Conservation (phyloP, 2,797 vertebrate species). For the Rousettus madagascariensis region DNA sequence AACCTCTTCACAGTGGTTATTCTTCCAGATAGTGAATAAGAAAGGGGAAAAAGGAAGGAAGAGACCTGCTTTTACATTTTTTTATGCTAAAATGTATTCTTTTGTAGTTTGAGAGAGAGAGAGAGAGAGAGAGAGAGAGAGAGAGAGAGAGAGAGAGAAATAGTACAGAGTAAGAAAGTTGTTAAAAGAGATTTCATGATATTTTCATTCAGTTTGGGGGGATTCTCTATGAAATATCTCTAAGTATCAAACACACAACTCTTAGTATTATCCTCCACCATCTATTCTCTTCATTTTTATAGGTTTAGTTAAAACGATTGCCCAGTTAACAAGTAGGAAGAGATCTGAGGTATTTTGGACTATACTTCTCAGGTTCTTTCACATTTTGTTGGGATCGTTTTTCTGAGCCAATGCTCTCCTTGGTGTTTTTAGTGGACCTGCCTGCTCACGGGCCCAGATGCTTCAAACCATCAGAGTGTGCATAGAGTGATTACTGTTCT, state of each 20-base stretch:
- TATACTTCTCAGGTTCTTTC: background rate
- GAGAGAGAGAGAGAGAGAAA: background rate
- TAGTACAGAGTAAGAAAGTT: background rate
- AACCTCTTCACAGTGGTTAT: background rate
- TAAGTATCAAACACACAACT: background rate
- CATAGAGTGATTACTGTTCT: background rate
- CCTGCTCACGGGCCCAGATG: background rate
- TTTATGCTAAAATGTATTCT: background rate
- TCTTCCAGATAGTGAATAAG: background rate
- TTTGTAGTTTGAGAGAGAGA: background rate
- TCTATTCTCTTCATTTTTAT: no score
- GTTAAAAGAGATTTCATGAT: background rate
- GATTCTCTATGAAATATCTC: background rate
- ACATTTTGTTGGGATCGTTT: background rate
- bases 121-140: background rate
- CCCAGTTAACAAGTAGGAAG: background rate
- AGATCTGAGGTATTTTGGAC: background rate
- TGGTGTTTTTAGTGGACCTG: background rate
- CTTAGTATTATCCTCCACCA: background rate
- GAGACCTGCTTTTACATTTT: background rate
- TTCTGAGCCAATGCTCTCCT: background rate
- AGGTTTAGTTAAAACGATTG: background rate
- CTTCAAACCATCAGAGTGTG: background rate
- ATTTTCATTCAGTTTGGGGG: background rate
- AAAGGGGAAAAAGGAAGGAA: background rate